phyloP scores from a whole-genome alignment of 2,797 vertebrate species.

The Aeoliscus strigatus region DNA sequence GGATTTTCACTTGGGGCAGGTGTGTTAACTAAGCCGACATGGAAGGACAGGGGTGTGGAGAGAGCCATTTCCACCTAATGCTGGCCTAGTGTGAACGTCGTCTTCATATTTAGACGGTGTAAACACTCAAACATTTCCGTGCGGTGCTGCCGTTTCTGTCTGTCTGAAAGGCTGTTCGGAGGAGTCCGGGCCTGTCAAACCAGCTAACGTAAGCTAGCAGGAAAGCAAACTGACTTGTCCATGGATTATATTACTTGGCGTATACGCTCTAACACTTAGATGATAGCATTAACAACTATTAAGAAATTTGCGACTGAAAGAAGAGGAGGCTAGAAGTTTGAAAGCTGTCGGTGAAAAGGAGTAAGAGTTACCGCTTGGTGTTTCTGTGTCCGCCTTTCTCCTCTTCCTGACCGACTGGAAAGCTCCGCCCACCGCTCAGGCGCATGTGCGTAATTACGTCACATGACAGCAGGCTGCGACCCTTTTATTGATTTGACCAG shows the following conservation, averaged over 20 bases:
- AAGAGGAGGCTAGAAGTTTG: slow-evolving; percentile 11
- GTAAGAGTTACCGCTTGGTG: slow-evolving; percentile 58
- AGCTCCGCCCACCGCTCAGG: slow-evolving; percentile 52
- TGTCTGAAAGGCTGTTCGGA: slow-evolving; percentile 22
- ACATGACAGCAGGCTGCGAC: slow-evolving; percentile 1
- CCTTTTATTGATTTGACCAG: background rate
- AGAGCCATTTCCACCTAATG: no score
- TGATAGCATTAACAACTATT: background rate
- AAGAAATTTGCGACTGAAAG: background rate
- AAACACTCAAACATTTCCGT: slow-evolving; percentile 28
- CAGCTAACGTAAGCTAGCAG: slow-evolving; percentile 50
- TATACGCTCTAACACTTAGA: slow-evolving; percentile 5
- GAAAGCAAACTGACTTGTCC: slow-evolving; percentile 38
- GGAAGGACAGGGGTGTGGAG: no score
- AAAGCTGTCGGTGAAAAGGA: slow-evolving; percentile 18
- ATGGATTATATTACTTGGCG: background rate
- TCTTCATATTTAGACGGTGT: slow-evolving; percentile 4
- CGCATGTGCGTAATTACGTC: slow-evolving; percentile 41
- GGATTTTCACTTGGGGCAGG: no score
- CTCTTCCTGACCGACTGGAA: slow-evolving; percentile 68
- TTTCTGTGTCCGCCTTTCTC: slow-evolving; percentile 71
- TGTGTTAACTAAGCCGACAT: no score
- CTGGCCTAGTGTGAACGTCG: no score
- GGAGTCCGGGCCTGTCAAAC: slow-evolving; percentile 63
- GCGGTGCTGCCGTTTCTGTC: slow-evolving; percentile 25